Percentiles rank a stretch among this genome's conserved stretches.
phyloP scores from a whole-genome alignment of 2,888 invertebrate species.

The Leptopterna dolabrata region DNA sequence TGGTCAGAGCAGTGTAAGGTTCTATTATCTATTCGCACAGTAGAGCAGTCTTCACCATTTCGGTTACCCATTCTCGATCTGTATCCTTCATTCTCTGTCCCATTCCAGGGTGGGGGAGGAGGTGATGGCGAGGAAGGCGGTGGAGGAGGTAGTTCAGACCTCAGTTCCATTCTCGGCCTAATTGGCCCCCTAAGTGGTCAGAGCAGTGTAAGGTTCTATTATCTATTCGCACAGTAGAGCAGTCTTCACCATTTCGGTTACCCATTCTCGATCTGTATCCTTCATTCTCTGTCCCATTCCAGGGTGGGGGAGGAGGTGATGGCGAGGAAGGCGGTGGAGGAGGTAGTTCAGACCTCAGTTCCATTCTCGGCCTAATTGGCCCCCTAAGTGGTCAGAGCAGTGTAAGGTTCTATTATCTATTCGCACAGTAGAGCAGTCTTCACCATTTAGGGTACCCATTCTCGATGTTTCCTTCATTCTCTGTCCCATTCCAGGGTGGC shows the following conservation, averaged over 20 bases:
- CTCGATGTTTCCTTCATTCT: no score
- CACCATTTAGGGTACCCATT: no score
- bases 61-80: no score
- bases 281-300: no score
- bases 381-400: constrained; percentile 60
- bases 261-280: no score
- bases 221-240: no score
- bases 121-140: constrained; percentile 47
- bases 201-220: constrained; percentile 56
- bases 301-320: constrained; percentile 58
- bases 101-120: no score
- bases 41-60: neutral
- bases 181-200: constrained; percentile 37
- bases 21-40: neutral
- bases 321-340: constrained; percentile 59
- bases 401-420: constrained; percentile 44
- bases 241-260: no score
- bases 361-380: constrained; percentile 55
- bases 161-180: constrained; percentile 29
- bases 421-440: no score
- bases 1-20: constrained; percentile 52
- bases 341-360: constrained; percentile 59
- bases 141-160: constrained; percentile 45
- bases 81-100: no score
- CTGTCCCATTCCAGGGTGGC: no score